Evolutionary conservation across 2,888 invertebrate genomes (phyloP), one percentile per base, ranked within the genome.

Genomic region (Drosophila borborema): DNA sequence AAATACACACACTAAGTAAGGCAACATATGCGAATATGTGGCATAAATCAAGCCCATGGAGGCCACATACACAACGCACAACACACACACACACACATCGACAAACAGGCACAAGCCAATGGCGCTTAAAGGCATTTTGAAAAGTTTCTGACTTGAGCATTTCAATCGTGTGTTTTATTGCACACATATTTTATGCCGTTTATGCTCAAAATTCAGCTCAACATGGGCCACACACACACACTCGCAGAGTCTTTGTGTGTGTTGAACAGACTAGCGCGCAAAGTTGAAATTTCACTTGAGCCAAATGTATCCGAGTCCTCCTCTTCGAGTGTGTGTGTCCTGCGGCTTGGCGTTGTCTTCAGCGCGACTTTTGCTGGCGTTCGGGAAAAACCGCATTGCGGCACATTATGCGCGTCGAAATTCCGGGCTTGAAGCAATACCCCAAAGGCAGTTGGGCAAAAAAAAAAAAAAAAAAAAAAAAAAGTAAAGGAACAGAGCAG

Each of bases 371-470:
- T 73, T 81, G 80, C 72, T 77, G 62, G 64, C 60, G 81, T 70
- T 86, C 69, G 69, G 82, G 71, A 91, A 90, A 87, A 89, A 75
- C 90, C 91, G 90, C 90, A 90, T 76, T 90, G 90, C 90, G 90
- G 90, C 90, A 90, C 84, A 90, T 91, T 90, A 90, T 90, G 89
- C 89, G 87, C 90, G 78, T 68, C 72, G 67, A 80, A 86, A 89
- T 85, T 82, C 86, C 86, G 78, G 77, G 59, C 64, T 77, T 77
- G 31, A 77, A 70, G 82, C 82, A 80, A 87, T 61, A 68, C 65
- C 80, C 77, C 76, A 55, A 82, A 55, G 64, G 67, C 64, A 67
- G 66, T 49, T 61, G 66, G 62, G 65, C 34, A 34, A 69, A 28
- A 28, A 8, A 12, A 3, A 23, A 36, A 53, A 86, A 71, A n/a